Evolutionary conservation across 2,797 vertebrate species (phyloP).

Genomic region (Lerista edwardsae): DNA sequence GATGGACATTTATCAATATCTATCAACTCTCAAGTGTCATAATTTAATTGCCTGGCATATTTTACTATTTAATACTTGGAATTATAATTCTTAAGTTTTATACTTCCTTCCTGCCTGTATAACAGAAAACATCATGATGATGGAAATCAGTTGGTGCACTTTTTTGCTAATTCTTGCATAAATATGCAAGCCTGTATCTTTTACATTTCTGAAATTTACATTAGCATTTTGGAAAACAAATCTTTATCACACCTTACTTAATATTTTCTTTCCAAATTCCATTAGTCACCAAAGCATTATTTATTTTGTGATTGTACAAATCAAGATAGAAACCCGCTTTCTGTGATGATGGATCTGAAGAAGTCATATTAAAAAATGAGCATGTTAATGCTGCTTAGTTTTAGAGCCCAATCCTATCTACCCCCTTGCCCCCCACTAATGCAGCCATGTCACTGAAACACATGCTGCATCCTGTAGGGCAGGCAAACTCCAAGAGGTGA

Average conservation of each 20-base stretch:
- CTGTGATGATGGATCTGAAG: neutral
- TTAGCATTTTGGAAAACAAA: constrained; percentile 57
- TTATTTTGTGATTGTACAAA: neutral
- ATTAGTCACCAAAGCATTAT: constrained; percentile 41
- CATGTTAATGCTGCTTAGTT: no score
- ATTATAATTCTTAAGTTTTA: constrained; percentile 26
- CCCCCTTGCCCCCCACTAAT: no score
- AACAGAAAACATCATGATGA: constrained; percentile 42
- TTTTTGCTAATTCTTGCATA: constrained; percentile 65
- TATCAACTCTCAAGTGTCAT: constrained; percentile 25
- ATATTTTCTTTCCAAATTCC: constrained; percentile 55
- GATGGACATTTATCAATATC: constrained; percentile 16
- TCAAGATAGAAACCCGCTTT: neutral
- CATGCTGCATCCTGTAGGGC: no score
- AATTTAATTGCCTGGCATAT: constrained; percentile 51
- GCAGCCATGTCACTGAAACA: no score
- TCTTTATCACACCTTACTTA: constrained; percentile 51
- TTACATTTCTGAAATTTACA: constrained; percentile 52
- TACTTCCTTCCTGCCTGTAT: constrained; percentile 38
- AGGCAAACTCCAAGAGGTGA: no score
- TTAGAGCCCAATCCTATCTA: no score
- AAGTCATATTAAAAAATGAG: no score
- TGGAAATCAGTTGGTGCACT: constrained; percentile 59
- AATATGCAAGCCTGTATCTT: constrained; percentile 58
- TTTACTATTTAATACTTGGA: constrained; percentile 16